Base-by-base conservation (phyloP, 2,797 vertebrate species). In the Notolepis coatsorum region DNA sequence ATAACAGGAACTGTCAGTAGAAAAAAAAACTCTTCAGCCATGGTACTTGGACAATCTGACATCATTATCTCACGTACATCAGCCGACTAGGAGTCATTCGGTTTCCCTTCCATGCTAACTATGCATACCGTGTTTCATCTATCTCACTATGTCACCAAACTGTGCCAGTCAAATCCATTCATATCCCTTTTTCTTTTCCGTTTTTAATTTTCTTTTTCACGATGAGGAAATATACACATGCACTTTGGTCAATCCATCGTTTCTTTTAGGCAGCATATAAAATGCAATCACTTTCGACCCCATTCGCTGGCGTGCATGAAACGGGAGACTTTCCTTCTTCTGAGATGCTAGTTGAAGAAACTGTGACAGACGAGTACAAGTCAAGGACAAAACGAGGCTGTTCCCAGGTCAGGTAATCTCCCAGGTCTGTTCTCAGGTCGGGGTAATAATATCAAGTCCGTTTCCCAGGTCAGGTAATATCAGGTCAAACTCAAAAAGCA, bases 191-290 rank as follows among this genome's bases (percentile, higher is more conserved):
- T 15, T 20, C 35, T 20, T 38, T 25, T 8, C 5, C n/a, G n/a
- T n/a, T n/a, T n/a, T 33, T 3, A 17, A 15, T 8, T 21, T 13
- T 35, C 43, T 73, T 20, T 53, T 48, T 60, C 24, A 28, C 20
- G 27, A 55, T 57, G 35, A 75, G 24, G 30, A 65, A 59, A 76
- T 73, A 53, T 39, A 65, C 73, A 81, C 74, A 77, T 80, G 77
- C 82, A 82, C 77, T 85, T 88, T 85, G 83, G 83, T 82, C 82
- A 63, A 64, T 64, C 69, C 71, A 45, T 60, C 51, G 60, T 67
- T 45, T 64, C 50, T 68, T 48, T 56, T 57, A 65, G 62, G 71
- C 79, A 79, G 68, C 74, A 35, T 60, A 55, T 67, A 43, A 63
- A 65, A 79, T 43, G 63, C 20, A 39, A 10, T 69, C 23, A 21